phyloP scores from a whole-genome alignment of 2,888 invertebrate species.

The Phaonia tiefii region DNA sequence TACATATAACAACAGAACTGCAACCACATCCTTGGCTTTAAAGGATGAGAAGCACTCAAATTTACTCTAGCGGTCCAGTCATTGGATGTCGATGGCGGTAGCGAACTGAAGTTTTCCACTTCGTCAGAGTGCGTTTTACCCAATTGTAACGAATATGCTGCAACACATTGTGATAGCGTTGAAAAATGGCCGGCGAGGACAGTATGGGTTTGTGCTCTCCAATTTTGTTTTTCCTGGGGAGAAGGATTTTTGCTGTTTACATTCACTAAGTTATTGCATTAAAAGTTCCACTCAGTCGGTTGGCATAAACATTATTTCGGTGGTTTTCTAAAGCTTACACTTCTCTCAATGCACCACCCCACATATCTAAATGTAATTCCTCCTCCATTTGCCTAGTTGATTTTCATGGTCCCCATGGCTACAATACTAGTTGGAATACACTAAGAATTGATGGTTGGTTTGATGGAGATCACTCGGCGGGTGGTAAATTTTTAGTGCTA shows the following conservation, averaged over 20 bases:
- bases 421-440: too few species aligned
- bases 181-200: background rate
- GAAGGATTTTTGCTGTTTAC: slow-evolving; percentile 49
- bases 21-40: slow-evolving; percentile 44
- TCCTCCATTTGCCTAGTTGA: background rate
- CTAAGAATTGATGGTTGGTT: background rate
- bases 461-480: slow-evolving; percentile 58
- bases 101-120: slow-evolving; percentile 28
- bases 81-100: background rate
- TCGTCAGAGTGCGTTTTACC: slow-evolving; percentile 16
- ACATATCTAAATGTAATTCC: background rate
- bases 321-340: slow-evolving; percentile 45
- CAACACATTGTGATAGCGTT: slow-evolving; percentile 39
- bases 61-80: background rate
- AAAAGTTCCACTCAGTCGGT: slow-evolving; percentile 61
- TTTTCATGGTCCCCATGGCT: too few species aligned
- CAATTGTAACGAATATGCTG: slow-evolving; percentile 7
- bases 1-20: slow-evolving; percentile 38
- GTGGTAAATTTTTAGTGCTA: slow-evolving; percentile 62
- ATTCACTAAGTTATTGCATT: slow-evolving; percentile 65
- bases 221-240: background rate
- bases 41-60: slow-evolving; percentile 1
- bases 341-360: background rate
- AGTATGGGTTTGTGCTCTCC: background rate
- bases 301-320: slow-evolving; percentile 51